A percentile compares a stretch with the other conserved stretches of the same genome.
Evolutionary conservation across 2,797 vertebrate species (phyloP).

Genomic region (Malacoraja senta): DNA sequence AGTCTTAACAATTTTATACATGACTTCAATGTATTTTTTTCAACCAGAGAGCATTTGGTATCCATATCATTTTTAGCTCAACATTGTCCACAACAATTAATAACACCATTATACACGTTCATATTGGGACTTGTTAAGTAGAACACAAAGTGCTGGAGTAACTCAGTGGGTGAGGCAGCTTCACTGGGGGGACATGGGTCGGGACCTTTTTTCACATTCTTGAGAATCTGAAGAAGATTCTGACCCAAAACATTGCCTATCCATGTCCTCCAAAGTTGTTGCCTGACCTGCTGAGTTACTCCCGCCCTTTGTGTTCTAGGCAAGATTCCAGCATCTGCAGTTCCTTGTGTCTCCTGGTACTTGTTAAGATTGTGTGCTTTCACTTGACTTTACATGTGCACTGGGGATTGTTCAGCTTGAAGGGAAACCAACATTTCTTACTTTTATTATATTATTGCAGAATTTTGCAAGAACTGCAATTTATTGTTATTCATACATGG

Average conservation of each 20-base stretch:
- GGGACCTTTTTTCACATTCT: too few species aligned
- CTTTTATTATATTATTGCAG: background rate
- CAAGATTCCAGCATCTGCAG: too few species aligned
- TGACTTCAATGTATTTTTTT: background rate
- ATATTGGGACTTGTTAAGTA: background rate
- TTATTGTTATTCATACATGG: too few species aligned
- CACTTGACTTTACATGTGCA: background rate
- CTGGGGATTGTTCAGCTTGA: background rate
- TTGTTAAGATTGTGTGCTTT: background rate
- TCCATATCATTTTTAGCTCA: background rate
- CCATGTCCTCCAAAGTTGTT: too few species aligned
- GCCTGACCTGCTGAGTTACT: too few species aligned
- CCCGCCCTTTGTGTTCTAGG: too few species aligned
- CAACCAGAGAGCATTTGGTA: background rate
- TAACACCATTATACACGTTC: background rate
- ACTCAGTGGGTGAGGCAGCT: too few species aligned
- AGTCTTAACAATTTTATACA: background rate
- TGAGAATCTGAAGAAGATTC: too few species aligned
- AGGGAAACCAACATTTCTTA: background rate
- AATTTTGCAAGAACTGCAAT: background rate
- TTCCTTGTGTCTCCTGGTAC: background rate
- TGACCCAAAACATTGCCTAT: too few species aligned
- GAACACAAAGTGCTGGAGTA: too few species aligned
- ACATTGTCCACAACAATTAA: background rate
- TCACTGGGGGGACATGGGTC: too few species aligned